phyloP scores from a whole-genome alignment of 2,113 vertebrate species.

The Ondatra zibethicus region DNA sequence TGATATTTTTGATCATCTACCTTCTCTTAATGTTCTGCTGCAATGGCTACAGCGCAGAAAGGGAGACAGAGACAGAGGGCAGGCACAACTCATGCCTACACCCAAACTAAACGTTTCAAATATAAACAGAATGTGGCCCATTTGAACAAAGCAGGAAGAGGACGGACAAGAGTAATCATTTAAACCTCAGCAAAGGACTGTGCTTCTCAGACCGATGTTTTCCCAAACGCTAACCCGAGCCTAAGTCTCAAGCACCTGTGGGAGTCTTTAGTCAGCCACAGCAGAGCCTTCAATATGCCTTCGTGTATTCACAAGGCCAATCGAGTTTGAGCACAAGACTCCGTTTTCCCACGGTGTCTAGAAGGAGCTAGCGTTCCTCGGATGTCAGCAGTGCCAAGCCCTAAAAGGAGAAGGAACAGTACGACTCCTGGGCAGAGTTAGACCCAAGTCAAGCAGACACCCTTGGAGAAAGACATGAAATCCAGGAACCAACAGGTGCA shows the following conservation, averaged over 20 bases:
- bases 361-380: background rate
- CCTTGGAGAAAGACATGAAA: conserved; percentile 15
- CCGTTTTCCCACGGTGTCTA: background rate
- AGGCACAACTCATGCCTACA: conserved; percentile 25
- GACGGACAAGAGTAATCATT: background rate
- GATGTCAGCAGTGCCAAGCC: background rate
- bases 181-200: background rate
- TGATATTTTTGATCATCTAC: background rate
- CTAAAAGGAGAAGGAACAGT: background rate
- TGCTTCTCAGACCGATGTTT: background rate
- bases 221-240: background rate
- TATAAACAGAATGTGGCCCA: background rate
- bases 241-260: background rate
- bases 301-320: background rate
- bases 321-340: background rate
- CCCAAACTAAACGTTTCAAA: conserved; percentile 43
- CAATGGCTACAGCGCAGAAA: background rate
- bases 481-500: background rate
- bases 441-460: background rate
- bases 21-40: conserved; percentile 24
- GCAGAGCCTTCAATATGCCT: background rate
- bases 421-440: background rate
- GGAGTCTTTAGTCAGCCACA: background rate
- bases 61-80: conserved; percentile 12
- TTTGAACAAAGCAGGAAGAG: background rate